Evolutionary conservation across 2,797 vertebrate species (phyloP), one percentile per base, ranked within the genome.

Genomic region (Pteronotus mesoamericanus): DNA sequence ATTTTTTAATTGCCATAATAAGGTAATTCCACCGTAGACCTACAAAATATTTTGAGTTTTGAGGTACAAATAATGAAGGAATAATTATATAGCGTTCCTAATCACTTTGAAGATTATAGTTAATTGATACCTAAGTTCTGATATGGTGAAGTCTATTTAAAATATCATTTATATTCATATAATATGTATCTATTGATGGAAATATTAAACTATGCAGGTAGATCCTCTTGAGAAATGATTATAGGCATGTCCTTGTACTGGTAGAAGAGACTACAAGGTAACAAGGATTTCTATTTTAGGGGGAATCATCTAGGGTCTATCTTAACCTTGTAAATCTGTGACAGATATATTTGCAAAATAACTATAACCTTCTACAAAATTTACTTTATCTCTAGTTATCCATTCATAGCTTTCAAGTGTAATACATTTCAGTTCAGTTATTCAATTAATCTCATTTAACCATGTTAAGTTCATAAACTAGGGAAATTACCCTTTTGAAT

Each of bases 31-130:
- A 66, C 32, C n/a, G 42, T 66, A 75, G 55, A 26, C 22, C 29
- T 6, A 92, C 22, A 93, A 82, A 87, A 89, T 2, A 10, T 74
- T 93, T 96, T 93, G 26, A 93, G 32, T 87, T 59, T 91, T 93
- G 37, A 88, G 68, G 22, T 89, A 39, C 9, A 90, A 46, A 16
- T 96, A 86, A 90, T 85, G 51, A 80, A 95, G 29, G 24, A 68
- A 44, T 61, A 61, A 66, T 37, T 92, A 42, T 44, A 39, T 96
- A 55, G 14, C 14, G 9, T 55, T 92, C 15, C 26, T 93, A 82
- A 88, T 78, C 89, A 79, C 66, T 84, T 86, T 96, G 83, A 75
- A 90, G 4, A 48, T 93, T 91, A 69, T 83, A 69, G 19, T 88
- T 91, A 72, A 68, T 79, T 91, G 48, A 34, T 72, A n/a, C 26